Evolutionary conservation across 2,113 vertebrate species (phyloP).

Genomic region (Glaucomys volans): DNA sequence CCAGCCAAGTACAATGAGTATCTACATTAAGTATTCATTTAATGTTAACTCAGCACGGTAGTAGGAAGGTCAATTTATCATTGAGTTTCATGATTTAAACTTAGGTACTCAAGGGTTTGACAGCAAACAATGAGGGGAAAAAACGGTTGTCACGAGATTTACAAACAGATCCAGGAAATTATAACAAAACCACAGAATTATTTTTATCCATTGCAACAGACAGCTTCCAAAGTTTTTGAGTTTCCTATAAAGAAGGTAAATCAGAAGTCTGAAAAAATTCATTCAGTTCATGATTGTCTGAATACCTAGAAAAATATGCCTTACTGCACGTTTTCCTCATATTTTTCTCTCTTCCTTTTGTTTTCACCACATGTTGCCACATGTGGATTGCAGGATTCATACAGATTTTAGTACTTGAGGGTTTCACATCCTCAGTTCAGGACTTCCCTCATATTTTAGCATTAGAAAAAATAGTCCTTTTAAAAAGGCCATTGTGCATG

Average conservation of each 20-base stretch:
- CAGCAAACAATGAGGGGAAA: slow-evolving; percentile 47
- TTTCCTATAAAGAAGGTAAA: slow-evolving; percentile 75
- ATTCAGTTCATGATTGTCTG: slow-evolving; percentile 56
- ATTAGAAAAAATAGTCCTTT: neutral
- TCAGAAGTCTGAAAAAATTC: slow-evolving; percentile 67
- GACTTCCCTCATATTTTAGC: neutral
- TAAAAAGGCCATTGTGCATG: neutral
- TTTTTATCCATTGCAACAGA: slow-evolving; percentile 81
- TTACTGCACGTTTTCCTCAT: slow-evolving; percentile 2
- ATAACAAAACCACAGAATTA: slow-evolving; percentile 70
- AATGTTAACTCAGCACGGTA: neutral
- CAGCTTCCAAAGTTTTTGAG: slow-evolving; percentile 70
- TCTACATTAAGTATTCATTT: neutral
- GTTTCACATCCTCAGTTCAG: neutral
- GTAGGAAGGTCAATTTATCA: slow-evolving; percentile 26
- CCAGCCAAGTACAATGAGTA: neutral
- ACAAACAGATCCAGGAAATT: slow-evolving; percentile 73
- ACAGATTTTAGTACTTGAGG: neutral
- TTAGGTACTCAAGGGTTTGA: slow-evolving; percentile 34
- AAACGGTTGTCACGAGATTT: slow-evolving; percentile 65
- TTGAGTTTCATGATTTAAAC: slow-evolving; percentile 55
- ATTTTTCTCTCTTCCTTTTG: slow-evolving; percentile 26
- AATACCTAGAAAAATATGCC: slow-evolving; percentile 50
- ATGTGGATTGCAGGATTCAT: rapidly evolving
- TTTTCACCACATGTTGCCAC: slow-evolving; percentile 12